These are phyloP conservation scores for Heterodera filipjevi DNA, from an alignment of 2,888 invertebrate genomes.

Conservation along the genomic window DNA sequence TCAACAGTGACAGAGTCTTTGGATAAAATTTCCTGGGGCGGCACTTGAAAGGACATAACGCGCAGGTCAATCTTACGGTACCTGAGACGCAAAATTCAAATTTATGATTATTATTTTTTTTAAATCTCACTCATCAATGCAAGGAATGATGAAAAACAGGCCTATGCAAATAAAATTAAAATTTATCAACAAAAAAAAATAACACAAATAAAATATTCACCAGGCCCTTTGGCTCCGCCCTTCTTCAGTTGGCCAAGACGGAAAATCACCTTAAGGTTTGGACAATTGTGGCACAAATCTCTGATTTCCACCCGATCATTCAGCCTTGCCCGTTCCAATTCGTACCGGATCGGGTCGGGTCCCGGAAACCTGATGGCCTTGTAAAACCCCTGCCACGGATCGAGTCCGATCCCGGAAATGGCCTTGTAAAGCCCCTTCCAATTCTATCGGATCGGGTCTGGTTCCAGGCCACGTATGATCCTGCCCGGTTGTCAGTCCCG, in stretches of 20 bases:
- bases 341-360: too few species aligned
- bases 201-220: constrained; percentile 32
- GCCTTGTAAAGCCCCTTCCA: too few species aligned
- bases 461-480: too few species aligned
- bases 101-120: not conserved
- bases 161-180: constrained; percentile 40
- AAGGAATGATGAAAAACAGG: constrained; percentile 76
- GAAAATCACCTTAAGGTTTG: constrained; percentile 76
- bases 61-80: constrained; percentile 81
- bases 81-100: not conserved
- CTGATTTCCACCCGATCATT: too few species aligned
- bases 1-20: constrained; percentile 76
- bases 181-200: too few species aligned
- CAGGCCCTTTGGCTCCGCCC: constrained; percentile 69
- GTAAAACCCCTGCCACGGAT: too few species aligned
- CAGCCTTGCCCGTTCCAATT: too few species aligned
- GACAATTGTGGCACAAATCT: constrained; percentile 24
- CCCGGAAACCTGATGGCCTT: too few species aligned
- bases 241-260: constrained; percentile 78
- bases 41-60: constrained; percentile 84
- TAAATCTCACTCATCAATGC: constrained; percentile 49
- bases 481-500: too few species aligned
- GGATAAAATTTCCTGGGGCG: constrained; percentile 48
- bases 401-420: too few species aligned
- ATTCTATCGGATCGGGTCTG: too few species aligned